Conservation (phyloP, 2,797 vertebrate genomes). For the Gephyroberyx darwinii region DNA sequence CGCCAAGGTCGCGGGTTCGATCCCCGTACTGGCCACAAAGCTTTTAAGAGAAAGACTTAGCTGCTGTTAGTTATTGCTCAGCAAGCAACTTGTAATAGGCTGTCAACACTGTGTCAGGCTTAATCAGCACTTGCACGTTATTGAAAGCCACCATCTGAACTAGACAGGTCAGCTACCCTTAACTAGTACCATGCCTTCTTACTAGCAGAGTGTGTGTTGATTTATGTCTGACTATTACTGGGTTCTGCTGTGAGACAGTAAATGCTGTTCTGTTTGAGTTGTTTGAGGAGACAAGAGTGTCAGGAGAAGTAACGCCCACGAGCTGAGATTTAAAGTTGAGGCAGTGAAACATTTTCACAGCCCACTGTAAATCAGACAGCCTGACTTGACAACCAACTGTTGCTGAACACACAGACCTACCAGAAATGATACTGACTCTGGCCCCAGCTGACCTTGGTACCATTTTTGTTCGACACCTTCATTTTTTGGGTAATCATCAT, state of each 20-base stretch:
- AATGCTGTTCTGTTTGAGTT: conserved; percentile 7
- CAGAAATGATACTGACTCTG: neutral
- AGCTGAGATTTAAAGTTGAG: conserved; percentile 10
- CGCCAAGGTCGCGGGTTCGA: conserved; percentile 56
- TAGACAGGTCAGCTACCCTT: neutral
- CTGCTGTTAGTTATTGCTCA: neutral
- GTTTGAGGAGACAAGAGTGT: neutral
- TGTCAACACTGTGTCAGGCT: too few relatives aligned
- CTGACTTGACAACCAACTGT: neutral
- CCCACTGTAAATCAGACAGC: conserved; percentile 20
- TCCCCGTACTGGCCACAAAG: conserved; percentile 20
- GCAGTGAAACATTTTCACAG: conserved; percentile 9
- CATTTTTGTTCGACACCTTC: neutral
- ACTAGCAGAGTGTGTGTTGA: neutral
- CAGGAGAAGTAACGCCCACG: conserved; percentile 9
- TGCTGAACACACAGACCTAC: neutral
- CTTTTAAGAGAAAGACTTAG: neutral
- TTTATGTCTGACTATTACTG: neutral
- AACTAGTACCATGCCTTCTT: too few relatives aligned
- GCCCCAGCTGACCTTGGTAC: neutral
- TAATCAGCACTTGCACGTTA: neutral
- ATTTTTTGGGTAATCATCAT: too few relatives aligned
- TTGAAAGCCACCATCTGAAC: neutral
- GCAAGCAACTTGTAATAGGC: too few relatives aligned
- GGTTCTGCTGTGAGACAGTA: neutral